phyloP scores from a whole-genome alignment of 2,113 vertebrate species.

The Silurus meridionalis region DNA sequence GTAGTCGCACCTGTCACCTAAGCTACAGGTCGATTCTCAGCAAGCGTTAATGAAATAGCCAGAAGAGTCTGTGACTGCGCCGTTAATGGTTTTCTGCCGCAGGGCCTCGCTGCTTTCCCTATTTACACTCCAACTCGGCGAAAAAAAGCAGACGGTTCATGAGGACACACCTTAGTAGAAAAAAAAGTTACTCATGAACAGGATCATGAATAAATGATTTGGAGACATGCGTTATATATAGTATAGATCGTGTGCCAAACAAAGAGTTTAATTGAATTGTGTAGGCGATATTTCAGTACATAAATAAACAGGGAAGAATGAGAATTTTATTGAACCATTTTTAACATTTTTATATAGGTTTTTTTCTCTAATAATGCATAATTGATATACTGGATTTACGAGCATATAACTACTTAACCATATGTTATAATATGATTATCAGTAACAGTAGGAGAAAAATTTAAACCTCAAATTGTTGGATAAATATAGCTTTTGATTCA shows the following conservation, averaged over 20 bases:
- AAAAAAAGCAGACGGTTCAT: slow-evolving; percentile 35
- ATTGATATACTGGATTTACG: neutral
- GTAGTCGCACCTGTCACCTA: slow-evolving; percentile 37
- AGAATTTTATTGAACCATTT: neutral
- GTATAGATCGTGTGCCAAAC: neutral
- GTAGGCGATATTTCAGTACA: neutral
- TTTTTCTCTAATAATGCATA: neutral
- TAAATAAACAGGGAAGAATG: neutral
- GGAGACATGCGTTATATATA: neutral
- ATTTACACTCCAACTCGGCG: slow-evolving; percentile 16
- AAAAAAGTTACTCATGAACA: neutral
- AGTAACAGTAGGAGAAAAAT: neutral
- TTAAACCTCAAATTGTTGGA: neutral
- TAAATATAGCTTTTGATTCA: neutral
- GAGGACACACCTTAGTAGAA: neutral
- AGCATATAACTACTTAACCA: neutral
- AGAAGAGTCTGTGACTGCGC: slow-evolving; percentile 6
- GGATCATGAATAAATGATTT: slow-evolving; percentile 10
- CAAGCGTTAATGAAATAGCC: slow-evolving; percentile 28
- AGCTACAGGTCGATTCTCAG: slow-evolving; percentile 27
- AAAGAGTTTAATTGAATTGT: neutral
- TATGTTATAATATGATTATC: neutral
- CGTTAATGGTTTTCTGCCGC: slow-evolving; percentile 19
- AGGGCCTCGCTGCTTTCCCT: neutral
- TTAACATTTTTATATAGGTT: neutral